Base-by-base conservation (phyloP, 2,797 vertebrate genomes). In the Lacerta bilineata region DNA sequence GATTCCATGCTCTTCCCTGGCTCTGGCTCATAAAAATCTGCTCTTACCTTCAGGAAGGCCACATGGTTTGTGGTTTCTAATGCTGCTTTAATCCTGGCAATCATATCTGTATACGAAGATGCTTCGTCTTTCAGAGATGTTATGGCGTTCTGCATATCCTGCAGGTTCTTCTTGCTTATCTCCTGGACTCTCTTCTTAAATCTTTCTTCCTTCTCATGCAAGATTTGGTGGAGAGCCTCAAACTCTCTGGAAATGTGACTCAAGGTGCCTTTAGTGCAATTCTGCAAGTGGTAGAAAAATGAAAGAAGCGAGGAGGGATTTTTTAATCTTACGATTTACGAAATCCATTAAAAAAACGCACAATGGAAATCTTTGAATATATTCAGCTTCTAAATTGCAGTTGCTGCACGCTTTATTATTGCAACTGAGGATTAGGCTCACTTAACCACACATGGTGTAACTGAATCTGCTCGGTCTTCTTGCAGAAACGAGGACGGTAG, bases 21-120 rank as follows among this genome's bases (percentile, higher is more conserved):
- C 59, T 61, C 59, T 61, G 59, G 8, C 10, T 64, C 18, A 33
- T 17, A 8, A 25, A 39, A 29, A 11, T 4, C 33, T n/a, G 7
- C 29, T 2, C 78, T 43, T 59, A 87, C 86, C 69, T 81, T 87
- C 9, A 81, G 78, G 29, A 87, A 74, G 25, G 20, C 36, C 72
- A 71, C 11, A 6, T 64, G 68, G 39, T 81, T 78, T 61, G 86
- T 41, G 25, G 18, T 18, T 43, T 9, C 50, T n/a, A 74, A 39
- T 25, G 46, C 78, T 43, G 46, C 25, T 81, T 74, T 74, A 17
- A 87, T 61, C 8, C 43, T 72, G 36, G 9, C 43, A 64, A 43
- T 41, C 5, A 8, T n/a, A 17, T 74, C 18, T 41, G 78, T 43
- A 29, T 11, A 10, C 25, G 36, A 74, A 29, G 36, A 27, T 10